These are phyloP conservation scores for Amphiura filiformis DNA, from an alignment of 35 echinoderm and acorn worm species.

Conservation along the genomic window DNA sequence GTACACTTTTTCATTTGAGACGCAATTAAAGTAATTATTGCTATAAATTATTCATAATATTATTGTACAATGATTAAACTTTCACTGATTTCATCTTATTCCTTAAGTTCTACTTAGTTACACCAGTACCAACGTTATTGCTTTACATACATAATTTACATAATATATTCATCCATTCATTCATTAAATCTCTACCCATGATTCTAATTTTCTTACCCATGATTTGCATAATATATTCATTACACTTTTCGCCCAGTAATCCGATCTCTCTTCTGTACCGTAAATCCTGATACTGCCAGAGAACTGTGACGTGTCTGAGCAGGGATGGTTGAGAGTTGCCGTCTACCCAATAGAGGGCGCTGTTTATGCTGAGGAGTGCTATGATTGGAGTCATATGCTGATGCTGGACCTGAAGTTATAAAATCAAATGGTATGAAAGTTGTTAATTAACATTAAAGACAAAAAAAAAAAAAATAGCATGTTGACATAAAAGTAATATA, in stretches of 20 bases:
- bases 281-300: conserved; percentile 37
- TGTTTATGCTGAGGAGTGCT: conserved; percentile 20
- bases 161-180: no score
- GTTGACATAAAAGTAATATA: not conserved
- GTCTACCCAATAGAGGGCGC: conserved; percentile 4
- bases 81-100: no score
- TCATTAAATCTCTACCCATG: no score
- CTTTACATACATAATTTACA: no score
- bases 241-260: conserved; percentile 4
- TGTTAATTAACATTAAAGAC: not conserved
- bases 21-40: no score
- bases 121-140: no score
- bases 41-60: no score
- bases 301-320: conserved; percentile 15
- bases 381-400: conserved; percentile 20
- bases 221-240: not conserved
- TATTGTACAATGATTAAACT: no score
- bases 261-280: conserved; percentile 12
- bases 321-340: conserved; percentile 34
- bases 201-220: no score
- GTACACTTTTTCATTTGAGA: no score
- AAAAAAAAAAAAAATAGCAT: not conserved
- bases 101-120: no score
- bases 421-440: not conserved
- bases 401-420: not conserved